Base-by-base conservation (phyloP, 1,140 invertebrate genomes). In the Adoxophyes honmai region DNA sequence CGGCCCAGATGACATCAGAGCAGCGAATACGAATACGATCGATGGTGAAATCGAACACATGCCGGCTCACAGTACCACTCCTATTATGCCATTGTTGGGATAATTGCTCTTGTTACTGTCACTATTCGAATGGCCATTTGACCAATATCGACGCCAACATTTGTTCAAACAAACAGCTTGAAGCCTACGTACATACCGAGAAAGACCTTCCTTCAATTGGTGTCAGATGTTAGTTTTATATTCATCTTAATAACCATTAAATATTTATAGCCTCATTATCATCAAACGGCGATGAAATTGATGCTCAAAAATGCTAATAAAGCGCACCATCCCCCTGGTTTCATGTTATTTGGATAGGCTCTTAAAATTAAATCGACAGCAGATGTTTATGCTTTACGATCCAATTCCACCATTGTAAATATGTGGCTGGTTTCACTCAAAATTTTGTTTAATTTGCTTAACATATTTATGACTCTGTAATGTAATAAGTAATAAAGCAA, bases 361-460 rank as follows among this genome's bases (percentile, higher is more conserved):
- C 70, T 71, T 75, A 77, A 72, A 79, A 75, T 81, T 70, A 80
- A 80, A 78, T 76, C 64, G 59, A 71, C 74, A 78, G 75, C 78
- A 75, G 78, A 72, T 78, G 83, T 66, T 70, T 78, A 75, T 75
- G 77, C 81, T 86, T 80, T 81, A 79, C 72, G 76, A 78, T 58
- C 72, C 81, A 84, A 86, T 86, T 82, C 78, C 73, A 71, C 60
- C 60, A 66, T 61, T 73, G 65, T 60, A 58, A 68, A 34, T 52
- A 64, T 62, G 28, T 48, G 42, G 42, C 42, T 14, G 16, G 42
- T 28, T 33, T 13, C 21, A 13, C 6, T 28, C 21, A 48, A n/a
- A 21, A 14, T 48, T 48, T 48, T 28, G 18, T 11, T 48, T 48
- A 21, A 48, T 48, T 48, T 48, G 3, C 21, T 48, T 21, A 28